Conservation (phyloP, 1,140 invertebrate genomes). For the Dreissena polymorpha region DNA sequence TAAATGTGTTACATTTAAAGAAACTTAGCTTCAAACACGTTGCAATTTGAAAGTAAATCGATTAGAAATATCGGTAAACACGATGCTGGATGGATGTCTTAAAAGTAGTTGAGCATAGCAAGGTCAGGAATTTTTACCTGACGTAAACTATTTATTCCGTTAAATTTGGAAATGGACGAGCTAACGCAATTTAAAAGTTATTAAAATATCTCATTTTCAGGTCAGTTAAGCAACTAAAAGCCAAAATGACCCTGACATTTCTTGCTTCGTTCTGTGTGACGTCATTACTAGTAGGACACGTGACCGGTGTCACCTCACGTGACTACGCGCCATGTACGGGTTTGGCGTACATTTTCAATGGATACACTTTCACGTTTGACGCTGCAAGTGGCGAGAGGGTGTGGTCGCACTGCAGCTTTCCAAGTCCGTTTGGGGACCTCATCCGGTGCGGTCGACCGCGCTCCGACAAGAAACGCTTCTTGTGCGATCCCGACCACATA, state of each 20-base stretch:
- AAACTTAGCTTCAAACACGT: too few relatives aligned
- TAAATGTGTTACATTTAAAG: too few relatives aligned
- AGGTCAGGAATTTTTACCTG: not conserved
- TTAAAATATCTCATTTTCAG: not conserved
- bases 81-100: too few relatives aligned
- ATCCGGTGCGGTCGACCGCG: slow-evolving; percentile 32
- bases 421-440: slow-evolving; percentile 42
- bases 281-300: not conserved
- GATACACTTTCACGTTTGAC: slow-evolving; percentile 49
- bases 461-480: slow-evolving; percentile 9
- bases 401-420: slow-evolving; percentile 53
- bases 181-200: not conserved
- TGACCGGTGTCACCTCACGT: not conserved
- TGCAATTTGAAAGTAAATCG: too few relatives aligned
- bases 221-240: not conserved
- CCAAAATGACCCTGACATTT: not conserved
- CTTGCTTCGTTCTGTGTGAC: not conserved
- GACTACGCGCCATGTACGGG: slow-evolving; percentile 20
- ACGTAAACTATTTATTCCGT: not conserved
- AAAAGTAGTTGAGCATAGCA: too few relatives aligned
- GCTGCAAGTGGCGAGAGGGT: not conserved
- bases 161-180: not conserved
- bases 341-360: slow-evolving; percentile 16
- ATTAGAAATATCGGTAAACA: too few relatives aligned
- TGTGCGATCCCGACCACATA: slow-evolving; percentile 55